phyloP scores from a whole-genome alignment of 2,888 invertebrate genomes.

The Brachynemurus nebulosus region DNA sequence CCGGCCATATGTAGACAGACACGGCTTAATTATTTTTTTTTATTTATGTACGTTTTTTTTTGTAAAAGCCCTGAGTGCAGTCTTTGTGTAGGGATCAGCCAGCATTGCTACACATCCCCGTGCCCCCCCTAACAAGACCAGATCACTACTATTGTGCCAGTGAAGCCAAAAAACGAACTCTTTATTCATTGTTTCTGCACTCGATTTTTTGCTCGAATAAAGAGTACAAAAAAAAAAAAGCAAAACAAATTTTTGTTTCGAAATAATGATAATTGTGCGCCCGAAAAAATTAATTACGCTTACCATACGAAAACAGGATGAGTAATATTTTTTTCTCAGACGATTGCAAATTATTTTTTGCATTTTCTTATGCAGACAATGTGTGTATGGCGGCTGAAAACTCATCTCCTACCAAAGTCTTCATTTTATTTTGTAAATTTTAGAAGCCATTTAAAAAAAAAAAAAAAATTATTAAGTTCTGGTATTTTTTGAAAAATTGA shows the following conservation, averaged over 20 bases:
- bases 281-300: no score
- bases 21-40: neutral
- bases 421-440: conserved; percentile 6
- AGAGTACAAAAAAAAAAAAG: no score
- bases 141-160: conserved; percentile 1
- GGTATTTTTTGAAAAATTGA: no score
- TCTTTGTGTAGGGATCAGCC: conserved; percentile 30
- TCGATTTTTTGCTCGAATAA: no score
- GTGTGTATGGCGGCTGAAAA: conserved; percentile 45
- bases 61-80: conserved; percentile 32
- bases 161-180: neutral
- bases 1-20: no score
- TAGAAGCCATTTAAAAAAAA: no score
- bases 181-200: conserved; percentile 2
- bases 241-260: no score
- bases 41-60: conserved; percentile 2
- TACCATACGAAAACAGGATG: conserved; percentile 1
- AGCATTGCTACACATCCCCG: conserved; percentile 16
- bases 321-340: neutral
- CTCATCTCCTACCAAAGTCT: neutral
- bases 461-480: no score
- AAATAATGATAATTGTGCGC: no score
- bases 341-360: conserved; percentile 1
- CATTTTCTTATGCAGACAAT: conserved; percentile 40
- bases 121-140: conserved; percentile 2